A percentile compares a stretch with the other conserved stretches of the same genome.
Conservation (phyloP, 2,797 vertebrate species). For the Lepilemur septentrionalis region DNA sequence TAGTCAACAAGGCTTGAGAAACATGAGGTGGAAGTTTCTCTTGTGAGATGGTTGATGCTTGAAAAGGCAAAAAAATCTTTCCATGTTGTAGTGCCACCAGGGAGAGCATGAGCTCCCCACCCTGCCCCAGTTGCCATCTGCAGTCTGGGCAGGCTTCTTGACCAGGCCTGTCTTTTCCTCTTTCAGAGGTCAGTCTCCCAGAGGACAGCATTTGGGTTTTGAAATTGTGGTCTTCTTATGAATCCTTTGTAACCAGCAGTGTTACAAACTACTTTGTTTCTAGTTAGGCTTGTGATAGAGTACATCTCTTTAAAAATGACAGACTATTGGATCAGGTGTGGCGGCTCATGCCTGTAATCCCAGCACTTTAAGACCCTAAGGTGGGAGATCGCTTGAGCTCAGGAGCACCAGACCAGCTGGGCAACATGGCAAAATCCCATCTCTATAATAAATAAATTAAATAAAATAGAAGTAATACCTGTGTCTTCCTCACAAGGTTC, state of each 20-base stretch:
- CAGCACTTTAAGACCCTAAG: too few relatives aligned
- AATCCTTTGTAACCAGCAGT: background rate
- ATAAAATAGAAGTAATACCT: too few relatives aligned
- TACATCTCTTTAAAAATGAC: background rate
- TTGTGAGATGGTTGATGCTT: background rate
- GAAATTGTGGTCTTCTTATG: background rate
- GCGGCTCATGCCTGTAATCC: too few relatives aligned
- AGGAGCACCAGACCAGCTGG: too few relatives aligned
- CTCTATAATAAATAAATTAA: too few relatives aligned
- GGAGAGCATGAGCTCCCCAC: background rate
- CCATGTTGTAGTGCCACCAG: background rate
- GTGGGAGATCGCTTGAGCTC: too few relatives aligned
- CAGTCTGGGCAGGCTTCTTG: background rate
- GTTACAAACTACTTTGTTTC: background rate
- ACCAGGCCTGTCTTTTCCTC: background rate
- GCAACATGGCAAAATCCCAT: too few relatives aligned
- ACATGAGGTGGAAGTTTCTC: background rate
- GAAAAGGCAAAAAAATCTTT: background rate
- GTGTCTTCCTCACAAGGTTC: too few relatives aligned
- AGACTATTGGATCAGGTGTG: too few relatives aligned
- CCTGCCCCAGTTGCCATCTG: rapidly evolving
- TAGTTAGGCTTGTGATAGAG: background rate
- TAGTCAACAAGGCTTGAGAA: background rate
- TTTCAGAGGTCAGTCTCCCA: background rate
- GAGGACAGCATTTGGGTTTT: background rate